phyloP scores from a whole-genome alignment of 2,888 invertebrate species.

The Drosophila mettleri region DNA sequence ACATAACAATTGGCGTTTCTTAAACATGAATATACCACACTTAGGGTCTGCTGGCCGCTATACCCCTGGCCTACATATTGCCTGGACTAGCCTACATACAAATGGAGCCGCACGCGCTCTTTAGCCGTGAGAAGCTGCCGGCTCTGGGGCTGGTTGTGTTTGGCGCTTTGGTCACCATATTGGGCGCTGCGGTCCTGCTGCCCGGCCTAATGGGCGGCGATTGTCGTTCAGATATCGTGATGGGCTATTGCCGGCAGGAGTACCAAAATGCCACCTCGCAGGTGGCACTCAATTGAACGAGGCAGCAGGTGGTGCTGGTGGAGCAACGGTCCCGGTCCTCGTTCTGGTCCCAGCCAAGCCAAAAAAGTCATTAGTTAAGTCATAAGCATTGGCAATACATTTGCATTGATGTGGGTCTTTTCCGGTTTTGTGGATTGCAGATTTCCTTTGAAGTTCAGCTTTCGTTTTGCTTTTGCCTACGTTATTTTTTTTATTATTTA shows the following conservation, averaged over 20 bases:
- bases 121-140: slow-evolving; percentile 89
- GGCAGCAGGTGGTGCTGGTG: background rate
- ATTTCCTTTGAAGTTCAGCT: slow-evolving; percentile 6
- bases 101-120: slow-evolving; percentile 89
- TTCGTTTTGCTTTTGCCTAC: background rate
- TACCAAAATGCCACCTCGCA: slow-evolving; percentile 71
- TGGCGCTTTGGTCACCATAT: slow-evolving; percentile 86
- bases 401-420: slow-evolving; percentile 44
- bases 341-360: slow-evolving; percentile 42
- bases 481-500: background rate
- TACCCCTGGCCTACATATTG: slow-evolving; percentile 92
- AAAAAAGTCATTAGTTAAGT: slow-evolving; percentile 60
- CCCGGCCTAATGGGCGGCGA: slow-evolving; percentile 84
- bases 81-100: slow-evolving; percentile 92
- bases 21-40: background rate
- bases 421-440: slow-evolving; percentile 11
- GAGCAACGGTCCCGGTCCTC: slow-evolving; percentile 11
- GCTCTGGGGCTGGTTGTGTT: slow-evolving; percentile 89
- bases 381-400: slow-evolving; percentile 51
- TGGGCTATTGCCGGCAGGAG: slow-evolving; percentile 84
- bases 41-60: slow-evolving; percentile 92
- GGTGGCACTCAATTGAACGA: slow-evolving; percentile 42
- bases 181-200: slow-evolving; percentile 83
- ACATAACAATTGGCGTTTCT: slow-evolving; percentile 6
- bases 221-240: slow-evolving; percentile 84